A percentile compares a stretch with the other conserved stretches of the same genome.
Conservation (phyloP, 2,888 invertebrate species). For the Sarcophaga rosellei region DNA sequence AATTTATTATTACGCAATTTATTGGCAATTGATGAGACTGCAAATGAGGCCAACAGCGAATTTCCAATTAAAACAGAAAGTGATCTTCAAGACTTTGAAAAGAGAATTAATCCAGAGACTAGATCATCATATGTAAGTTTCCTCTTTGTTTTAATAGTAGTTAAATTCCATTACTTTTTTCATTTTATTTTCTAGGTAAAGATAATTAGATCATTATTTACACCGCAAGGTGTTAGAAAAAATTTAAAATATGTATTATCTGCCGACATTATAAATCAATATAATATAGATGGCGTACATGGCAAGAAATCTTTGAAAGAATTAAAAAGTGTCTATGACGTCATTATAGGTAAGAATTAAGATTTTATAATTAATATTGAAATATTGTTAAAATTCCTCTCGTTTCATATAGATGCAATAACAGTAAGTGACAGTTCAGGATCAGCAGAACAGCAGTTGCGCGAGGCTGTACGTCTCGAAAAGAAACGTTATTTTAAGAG, state of each 20-base stretch:
- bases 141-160: neutral
- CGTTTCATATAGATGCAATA: conserved; percentile 12
- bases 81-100: conserved; percentile 12
- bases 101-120: conserved; percentile 26
- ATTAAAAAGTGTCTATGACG: conserved; percentile 28
- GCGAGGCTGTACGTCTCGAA: conserved; percentile 23
- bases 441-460: conserved; percentile 32
- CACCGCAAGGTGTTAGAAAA: conserved; percentile 35
- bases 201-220: conserved; percentile 16
- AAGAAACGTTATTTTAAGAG: conserved; percentile 34
- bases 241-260: conserved; percentile 44
- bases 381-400: neutral
- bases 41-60: conserved; percentile 1
- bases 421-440: neutral
- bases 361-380: neutral
- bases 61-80: conserved; percentile 25
- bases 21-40: neutral
- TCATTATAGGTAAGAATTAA: conserved; percentile 20
- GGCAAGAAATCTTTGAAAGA: conserved; percentile 39
- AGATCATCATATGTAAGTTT: conserved; percentile 34
- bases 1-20: conserved; percentile 14
- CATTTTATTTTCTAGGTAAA: conserved; percentile 15
- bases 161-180: neutral
- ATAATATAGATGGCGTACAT: conserved; percentile 44
- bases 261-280: conserved; percentile 25